phyloP scores from a whole-genome alignment of 1,140 invertebrate genomes.

The Cotesia vestalis region DNA sequence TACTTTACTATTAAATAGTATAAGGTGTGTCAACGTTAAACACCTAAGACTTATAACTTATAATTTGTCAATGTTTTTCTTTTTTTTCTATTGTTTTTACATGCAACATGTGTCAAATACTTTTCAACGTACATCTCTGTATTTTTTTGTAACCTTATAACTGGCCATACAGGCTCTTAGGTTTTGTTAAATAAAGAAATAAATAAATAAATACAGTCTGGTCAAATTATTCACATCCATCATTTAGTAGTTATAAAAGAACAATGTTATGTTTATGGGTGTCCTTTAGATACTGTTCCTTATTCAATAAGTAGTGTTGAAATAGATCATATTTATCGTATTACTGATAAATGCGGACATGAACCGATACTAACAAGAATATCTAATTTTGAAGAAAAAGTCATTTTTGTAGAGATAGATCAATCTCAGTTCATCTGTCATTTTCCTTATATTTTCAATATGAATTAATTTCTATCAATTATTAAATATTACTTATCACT shows the following conservation, averaged over 20 bases:
- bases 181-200: no score
- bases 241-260: neutral
- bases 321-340: neutral
- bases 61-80: no score
- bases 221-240: slow-evolving; percentile 4
- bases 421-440: slow-evolving; percentile 1
- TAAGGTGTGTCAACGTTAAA: no score
- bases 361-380: neutral
- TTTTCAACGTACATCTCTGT: no score
- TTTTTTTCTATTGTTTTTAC: no score
- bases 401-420: neutral
- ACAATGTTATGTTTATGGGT: slow-evolving; percentile 2
- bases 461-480: neutral
- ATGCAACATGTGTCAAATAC: no score
- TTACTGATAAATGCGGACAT: neutral
- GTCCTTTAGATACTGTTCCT: neutral
- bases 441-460: slow-evolving; percentile 4
- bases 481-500: no score
- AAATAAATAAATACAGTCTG: neutral
- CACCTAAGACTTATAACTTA: no score
- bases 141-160: no score
- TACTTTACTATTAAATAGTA: no score
- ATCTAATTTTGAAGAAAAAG: slow-evolving; percentile 4
- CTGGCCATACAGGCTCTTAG: no score
- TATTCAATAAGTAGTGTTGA: neutral